These are phyloP conservation scores for Lordiphosa mommai DNA, from an alignment of 1,140 invertebrate species.

Conservation along the genomic window DNA sequence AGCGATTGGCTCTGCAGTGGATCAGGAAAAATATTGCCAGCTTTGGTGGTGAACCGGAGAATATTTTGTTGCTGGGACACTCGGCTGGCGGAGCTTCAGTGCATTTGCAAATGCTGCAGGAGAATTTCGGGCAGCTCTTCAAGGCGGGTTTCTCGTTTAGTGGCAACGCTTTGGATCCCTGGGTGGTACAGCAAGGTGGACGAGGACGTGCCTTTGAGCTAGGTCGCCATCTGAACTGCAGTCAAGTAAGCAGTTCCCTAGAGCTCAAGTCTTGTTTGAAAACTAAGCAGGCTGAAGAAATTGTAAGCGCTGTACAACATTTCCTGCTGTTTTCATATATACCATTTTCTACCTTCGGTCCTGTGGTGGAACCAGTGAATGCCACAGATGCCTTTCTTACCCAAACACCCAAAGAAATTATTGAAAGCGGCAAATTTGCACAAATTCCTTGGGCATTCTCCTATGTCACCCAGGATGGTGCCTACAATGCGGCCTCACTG, in stretches of 20 bases:
- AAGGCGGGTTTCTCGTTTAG: constrained; percentile 43
- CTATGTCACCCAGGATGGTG: constrained; percentile 81
- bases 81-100: constrained; percentile 83
- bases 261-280: constrained; percentile 82
- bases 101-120: constrained; percentile 84
- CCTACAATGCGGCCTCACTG: constrained; percentile 81
- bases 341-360: constrained; percentile 83
- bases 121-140: constrained; percentile 47
- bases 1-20: constrained; percentile 84
- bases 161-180: constrained; percentile 59
- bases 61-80: too few species aligned
- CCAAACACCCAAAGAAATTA: constrained; percentile 80
- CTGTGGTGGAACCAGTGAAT: constrained; percentile 80
- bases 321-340: constrained; percentile 80
- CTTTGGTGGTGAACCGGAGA: too few species aligned
- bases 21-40: constrained; percentile 82
- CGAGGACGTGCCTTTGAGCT: constrained; percentile 81
- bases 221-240: constrained; percentile 82
- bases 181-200: constrained; percentile 81
- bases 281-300: constrained; percentile 74
- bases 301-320: constrained; percentile 36
- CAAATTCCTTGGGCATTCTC: constrained; percentile 81
- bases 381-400: constrained; percentile 80
- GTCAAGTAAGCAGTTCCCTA: constrained; percentile 53
- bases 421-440: constrained; percentile 79